phyloP scores from a whole-genome alignment of 2,113 vertebrate species.

The Chamaea fasciata region DNA sequence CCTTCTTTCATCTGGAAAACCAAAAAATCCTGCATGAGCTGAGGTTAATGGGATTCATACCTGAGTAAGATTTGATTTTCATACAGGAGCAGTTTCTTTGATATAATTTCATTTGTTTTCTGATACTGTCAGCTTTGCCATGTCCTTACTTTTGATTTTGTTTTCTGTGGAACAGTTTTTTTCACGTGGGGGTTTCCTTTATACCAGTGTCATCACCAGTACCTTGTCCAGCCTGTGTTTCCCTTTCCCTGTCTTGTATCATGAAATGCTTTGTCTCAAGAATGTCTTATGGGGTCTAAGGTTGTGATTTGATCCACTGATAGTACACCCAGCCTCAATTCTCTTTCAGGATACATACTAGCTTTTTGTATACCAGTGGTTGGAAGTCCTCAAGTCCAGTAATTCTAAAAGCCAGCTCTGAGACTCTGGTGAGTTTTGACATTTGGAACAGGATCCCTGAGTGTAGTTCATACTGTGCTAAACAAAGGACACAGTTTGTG shows the following conservation, averaged over 20 bases:
- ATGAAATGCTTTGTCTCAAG: neutral
- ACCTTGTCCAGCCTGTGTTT: neutral
- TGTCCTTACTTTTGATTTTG: neutral
- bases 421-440: neutral
- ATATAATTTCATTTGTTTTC: neutral
- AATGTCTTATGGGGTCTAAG: neutral
- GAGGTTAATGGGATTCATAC: neutral
- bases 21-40: neutral
- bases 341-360: neutral
- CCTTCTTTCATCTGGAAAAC: neutral
- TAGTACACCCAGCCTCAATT: neutral
- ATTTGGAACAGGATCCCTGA: neutral
- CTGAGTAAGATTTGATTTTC: conserved; percentile 9
- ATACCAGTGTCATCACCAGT: neutral
- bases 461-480: neutral
- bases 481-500: neutral
- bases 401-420: neutral
- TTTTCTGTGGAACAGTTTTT: neutral
- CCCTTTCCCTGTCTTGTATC: neutral
- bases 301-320: neutral
- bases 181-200: neutral
- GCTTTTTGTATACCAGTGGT: neutral
- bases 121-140: neutral
- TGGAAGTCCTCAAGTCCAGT: neutral
- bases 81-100: neutral